phyloP scores from a whole-genome alignment of 2,797 vertebrate species.

The Malacoraja senta region DNA sequence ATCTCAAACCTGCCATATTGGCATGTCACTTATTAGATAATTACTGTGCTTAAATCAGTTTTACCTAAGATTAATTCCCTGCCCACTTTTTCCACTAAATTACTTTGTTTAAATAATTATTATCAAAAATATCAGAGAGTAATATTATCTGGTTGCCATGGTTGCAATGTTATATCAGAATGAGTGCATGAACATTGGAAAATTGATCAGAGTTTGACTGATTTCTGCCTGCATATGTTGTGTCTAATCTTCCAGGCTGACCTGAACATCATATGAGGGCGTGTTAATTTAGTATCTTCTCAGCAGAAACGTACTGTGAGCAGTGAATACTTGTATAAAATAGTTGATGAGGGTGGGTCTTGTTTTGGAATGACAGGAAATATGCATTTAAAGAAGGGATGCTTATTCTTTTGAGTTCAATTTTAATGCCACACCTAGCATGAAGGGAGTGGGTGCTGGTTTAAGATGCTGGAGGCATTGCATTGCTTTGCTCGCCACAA shows the following conservation, averaged over 20 bases:
- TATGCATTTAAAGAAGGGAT: not conserved
- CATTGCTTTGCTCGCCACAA: not conserved
- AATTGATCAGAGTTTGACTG: not conserved
- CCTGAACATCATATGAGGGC: not conserved
- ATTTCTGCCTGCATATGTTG: not conserved
- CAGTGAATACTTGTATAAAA: not conserved
- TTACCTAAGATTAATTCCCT: slow-evolving; percentile 9
- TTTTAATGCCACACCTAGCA: not conserved
- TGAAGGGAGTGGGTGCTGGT: no score
- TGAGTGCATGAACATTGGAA: not conserved
- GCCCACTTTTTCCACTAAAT: not conserved
- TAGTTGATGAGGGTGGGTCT: not conserved
- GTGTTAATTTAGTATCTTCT: not conserved
- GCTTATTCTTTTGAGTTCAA: not conserved
- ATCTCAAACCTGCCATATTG: not conserved
- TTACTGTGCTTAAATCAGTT: not conserved
- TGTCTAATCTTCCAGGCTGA: not conserved
- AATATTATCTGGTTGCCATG: not conserved
- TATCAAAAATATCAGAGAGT: not conserved
- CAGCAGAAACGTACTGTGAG: not conserved
- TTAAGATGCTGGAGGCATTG: not conserved
- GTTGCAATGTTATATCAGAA: not conserved
- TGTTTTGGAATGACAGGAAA: not conserved
- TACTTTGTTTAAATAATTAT: slow-evolving; percentile 25
- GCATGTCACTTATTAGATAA: not conserved